These are phyloP conservation scores for Taphrorychus bicolor DNA, from an alignment of 2,888 invertebrate species.

Conservation along the genomic window DNA sequence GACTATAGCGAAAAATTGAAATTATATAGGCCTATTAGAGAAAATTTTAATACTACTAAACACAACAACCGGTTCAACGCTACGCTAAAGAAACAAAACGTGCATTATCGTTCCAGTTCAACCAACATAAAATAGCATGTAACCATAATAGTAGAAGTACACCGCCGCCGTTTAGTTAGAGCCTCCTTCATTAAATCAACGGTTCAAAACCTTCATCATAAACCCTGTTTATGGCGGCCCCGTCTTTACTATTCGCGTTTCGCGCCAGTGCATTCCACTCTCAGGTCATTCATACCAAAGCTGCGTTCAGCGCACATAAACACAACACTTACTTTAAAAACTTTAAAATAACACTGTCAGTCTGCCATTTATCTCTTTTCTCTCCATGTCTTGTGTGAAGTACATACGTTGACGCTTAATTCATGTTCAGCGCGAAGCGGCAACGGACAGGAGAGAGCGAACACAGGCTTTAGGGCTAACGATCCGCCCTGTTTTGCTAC, in stretches of 20 bases:
- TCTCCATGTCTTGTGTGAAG: neutral
- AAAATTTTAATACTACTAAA: too few relatives aligned
- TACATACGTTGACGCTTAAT: neutral
- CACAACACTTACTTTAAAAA: slow-evolving; percentile 11
- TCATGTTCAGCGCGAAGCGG: neutral
- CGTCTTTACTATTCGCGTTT: slow-evolving; percentile 21
- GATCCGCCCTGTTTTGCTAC: slow-evolving; percentile 19
- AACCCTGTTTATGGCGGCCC: slow-evolving; percentile 3
- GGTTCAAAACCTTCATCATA: neutral
- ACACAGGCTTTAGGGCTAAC: slow-evolving; percentile 3
- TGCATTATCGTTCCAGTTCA: too few relatives aligned
- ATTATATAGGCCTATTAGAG: too few relatives aligned
- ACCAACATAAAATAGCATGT: too few relatives aligned
- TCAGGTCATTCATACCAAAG: slow-evolving; percentile 38
- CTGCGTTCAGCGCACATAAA: slow-evolving; percentile 1
- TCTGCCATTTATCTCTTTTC: slow-evolving; percentile 3
- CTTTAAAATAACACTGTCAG: neutral
- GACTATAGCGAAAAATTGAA: too few relatives aligned
- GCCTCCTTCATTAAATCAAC: neutral
- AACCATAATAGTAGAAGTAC: too few relatives aligned
- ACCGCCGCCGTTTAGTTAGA: neutral
- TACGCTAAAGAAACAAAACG: too few relatives aligned
- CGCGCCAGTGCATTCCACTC: slow-evolving; percentile 34
- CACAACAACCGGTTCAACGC: too few relatives aligned
- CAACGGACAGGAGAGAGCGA: neutral